Conservation (phyloP, 2,888 invertebrate genomes). For the Actias luna region DNA sequence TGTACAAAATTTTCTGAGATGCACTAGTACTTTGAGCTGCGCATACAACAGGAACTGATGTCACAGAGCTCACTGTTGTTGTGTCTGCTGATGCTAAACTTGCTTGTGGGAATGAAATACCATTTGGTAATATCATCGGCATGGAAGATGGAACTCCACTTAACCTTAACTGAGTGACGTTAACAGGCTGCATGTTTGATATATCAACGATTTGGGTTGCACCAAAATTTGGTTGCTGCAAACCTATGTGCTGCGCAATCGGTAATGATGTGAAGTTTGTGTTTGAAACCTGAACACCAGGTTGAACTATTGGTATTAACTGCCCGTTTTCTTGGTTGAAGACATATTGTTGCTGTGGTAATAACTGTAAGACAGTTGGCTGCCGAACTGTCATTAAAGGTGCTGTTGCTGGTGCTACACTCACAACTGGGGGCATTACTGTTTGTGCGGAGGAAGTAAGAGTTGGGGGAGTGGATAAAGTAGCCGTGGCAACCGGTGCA, state of each 20-base stretch:
- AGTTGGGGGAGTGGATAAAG: constrained; percentile 58
- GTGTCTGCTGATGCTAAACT: constrained; percentile 63
- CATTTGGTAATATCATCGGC: constrained; percentile 75
- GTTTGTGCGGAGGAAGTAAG: constrained; percentile 56
- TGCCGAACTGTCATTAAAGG: constrained; percentile 75
- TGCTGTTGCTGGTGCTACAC: constrained; percentile 62
- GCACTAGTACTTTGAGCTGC: constrained; percentile 71
- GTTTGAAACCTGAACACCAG: constrained; percentile 71
- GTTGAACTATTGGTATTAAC: constrained; percentile 75
- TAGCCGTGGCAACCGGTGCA: constrained; percentile 56
- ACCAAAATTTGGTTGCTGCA: constrained; percentile 71
- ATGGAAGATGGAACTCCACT: constrained; percentile 74
- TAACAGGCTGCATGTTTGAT: constrained; percentile 73
- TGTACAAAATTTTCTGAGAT: constrained; percentile 71
- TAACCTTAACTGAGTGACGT: constrained; percentile 68
- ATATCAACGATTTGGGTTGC: constrained; percentile 69
- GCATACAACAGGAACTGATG: constrained; percentile 71
- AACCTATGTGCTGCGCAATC: constrained; percentile 56
- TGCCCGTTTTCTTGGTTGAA: constrained; percentile 75
- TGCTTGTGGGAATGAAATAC: constrained; percentile 66
- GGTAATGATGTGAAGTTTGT: constrained; percentile 71
- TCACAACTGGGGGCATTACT: constrained; percentile 66
- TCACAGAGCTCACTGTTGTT: constrained; percentile 72
- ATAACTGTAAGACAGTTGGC: constrained; percentile 68
- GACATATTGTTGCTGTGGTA: constrained; percentile 75